Evolutionary conservation across 1,140 invertebrate genomes (phyloP).

Genomic region (Apis cerana): DNA sequence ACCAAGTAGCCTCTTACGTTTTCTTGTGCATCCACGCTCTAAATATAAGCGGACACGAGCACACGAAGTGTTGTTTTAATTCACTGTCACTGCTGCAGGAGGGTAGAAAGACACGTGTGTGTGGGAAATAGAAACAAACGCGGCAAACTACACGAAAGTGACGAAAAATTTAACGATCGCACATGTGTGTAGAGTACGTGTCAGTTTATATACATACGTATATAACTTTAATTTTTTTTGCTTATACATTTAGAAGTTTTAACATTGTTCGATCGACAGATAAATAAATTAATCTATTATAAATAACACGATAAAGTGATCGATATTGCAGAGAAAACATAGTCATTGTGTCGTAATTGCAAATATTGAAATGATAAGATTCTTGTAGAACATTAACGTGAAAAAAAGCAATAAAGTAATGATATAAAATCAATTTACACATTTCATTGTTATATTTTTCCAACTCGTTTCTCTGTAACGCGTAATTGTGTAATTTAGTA

Average conservation of each 20-base stretch:
- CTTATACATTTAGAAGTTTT: not conserved
- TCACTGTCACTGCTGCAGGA: constrained; percentile 48
- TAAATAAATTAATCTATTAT: constrained; percentile 29
- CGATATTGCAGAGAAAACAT: constrained; percentile 35
- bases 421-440: constrained; percentile 4
- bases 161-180: constrained; percentile 43
- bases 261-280: constrained; percentile 4
- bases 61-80: constrained; percentile 20
- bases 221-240: not conserved
- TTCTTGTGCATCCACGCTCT: constrained; percentile 12
- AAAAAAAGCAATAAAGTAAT: not conserved
- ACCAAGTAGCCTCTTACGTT: not conserved
- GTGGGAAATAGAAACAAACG: constrained; percentile 17
- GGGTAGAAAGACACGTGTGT: constrained; percentile 19
- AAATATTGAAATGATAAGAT: constrained; percentile 6
- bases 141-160: not conserved
- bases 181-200: constrained; percentile 6
- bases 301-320: constrained; percentile 25
- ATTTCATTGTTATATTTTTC: not conserved
- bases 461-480: not conserved
- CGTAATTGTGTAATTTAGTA: not conserved
- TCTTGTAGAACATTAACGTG: constrained; percentile 8
- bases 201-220: not conserved
- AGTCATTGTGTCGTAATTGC: constrained; percentile 35
- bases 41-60: constrained; percentile 36